Evolutionary conservation across 2,113 vertebrate species (phyloP).

Genomic region (Pachypanchax playfairii): DNA sequence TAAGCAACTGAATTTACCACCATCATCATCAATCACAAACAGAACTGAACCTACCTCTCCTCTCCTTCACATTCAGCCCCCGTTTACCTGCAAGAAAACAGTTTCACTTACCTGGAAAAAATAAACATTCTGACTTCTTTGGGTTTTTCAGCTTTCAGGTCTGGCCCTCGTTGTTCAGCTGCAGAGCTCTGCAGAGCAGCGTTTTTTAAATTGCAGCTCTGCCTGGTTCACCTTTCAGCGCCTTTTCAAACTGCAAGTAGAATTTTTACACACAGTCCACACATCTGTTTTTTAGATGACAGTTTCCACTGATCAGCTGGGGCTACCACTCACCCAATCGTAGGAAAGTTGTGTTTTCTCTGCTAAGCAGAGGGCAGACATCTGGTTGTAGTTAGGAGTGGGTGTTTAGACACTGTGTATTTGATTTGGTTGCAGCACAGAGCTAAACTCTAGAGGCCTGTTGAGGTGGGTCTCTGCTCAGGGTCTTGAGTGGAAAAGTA

Average conservation of each 20-base stretch:
- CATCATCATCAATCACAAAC: no score
- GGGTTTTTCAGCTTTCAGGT: no score
- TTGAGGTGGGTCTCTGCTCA: constrained; percentile 23
- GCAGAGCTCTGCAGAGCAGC: constrained; percentile 10
- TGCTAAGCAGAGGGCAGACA: constrained; percentile 66
- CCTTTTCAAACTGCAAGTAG: constrained; percentile 25
- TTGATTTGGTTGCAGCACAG: constrained; percentile 62
- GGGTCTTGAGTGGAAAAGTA: constrained; percentile 69
- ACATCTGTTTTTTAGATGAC: constrained; percentile 74
- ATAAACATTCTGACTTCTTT: no score
- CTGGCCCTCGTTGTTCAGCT: constrained; percentile 15
- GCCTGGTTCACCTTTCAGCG: constrained; percentile 49
- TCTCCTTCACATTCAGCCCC: no score
- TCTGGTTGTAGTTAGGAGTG: constrained; percentile 72
- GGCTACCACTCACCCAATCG: constrained; percentile 44
- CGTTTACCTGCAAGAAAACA: no score
- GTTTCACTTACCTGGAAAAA: no score
- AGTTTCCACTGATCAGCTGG: constrained; percentile 71
- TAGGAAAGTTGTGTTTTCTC: constrained; percentile 51
- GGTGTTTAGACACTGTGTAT: constrained; percentile 53
- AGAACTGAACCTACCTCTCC: no score
- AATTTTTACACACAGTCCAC: constrained; percentile 28
- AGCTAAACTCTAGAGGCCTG: constrained; percentile 56
- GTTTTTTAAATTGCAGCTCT: constrained; percentile 48
- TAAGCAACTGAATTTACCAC: no score